These are phyloP conservation scores for Choloepus didactylus DNA, from an alignment of 2,797 vertebrate species.

Conservation along the genomic window DNA sequence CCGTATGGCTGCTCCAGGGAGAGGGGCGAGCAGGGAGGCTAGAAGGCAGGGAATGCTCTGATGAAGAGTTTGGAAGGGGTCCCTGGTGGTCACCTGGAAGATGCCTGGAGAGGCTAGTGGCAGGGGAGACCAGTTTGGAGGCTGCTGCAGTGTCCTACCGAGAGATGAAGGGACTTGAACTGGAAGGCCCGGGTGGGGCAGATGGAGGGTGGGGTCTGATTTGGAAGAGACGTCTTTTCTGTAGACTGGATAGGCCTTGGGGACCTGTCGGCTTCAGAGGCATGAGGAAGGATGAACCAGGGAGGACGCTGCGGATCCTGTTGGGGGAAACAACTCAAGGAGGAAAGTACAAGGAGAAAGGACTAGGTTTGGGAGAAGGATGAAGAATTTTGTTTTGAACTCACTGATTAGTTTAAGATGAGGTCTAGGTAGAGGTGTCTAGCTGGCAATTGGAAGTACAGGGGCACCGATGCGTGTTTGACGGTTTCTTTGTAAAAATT, in stretches of 20 bases:
- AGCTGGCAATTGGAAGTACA: not conserved
- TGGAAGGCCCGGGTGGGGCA: not conserved
- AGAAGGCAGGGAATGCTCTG: not conserved
- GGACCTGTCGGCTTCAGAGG: not conserved
- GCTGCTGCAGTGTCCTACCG: not conserved
- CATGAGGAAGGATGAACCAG: not conserved
- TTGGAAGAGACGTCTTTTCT: not conserved
- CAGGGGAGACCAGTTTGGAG: not conserved
- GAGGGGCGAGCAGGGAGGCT: not conserved
- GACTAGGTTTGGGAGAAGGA: not conserved
- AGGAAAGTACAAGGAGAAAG: not conserved
- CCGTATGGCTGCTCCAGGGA: not conserved
- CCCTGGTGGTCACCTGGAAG: not conserved
- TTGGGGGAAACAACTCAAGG: not conserved
- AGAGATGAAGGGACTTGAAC: no score
- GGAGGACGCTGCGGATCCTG: not conserved
- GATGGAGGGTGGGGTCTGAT: not conserved
- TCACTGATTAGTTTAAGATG: not conserved
- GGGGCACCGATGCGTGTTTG: not conserved
- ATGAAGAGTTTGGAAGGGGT: not conserved
- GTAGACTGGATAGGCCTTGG: not conserved
- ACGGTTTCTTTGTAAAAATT: not conserved
- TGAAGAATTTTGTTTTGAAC: not conserved
- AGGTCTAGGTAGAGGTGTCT: not conserved
- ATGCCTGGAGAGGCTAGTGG: not conserved